Conservation (phyloP, 2,888 invertebrate genomes). For the Caenorhabditis plicata region DNA sequence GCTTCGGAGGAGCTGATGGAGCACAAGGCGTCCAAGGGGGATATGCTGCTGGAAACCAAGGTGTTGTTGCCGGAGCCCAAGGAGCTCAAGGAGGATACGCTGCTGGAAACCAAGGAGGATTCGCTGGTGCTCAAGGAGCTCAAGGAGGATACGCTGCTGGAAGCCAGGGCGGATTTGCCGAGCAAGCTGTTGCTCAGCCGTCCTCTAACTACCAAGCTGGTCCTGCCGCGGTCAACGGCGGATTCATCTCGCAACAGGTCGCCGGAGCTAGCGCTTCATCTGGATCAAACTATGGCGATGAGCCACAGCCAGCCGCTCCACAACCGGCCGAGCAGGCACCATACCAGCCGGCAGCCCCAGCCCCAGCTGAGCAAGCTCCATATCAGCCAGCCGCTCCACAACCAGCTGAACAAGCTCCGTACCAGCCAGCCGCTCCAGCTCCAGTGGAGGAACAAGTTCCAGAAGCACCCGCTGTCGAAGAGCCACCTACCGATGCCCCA, state of each 20-base stretch:
- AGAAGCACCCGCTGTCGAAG: not conserved
- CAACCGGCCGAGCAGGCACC: constrained; percentile 13
- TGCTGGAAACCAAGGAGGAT: constrained; percentile 14
- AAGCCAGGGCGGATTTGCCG: constrained; percentile 12
- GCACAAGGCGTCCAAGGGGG: constrained; percentile 14
- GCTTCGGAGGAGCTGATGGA: constrained; percentile 7
- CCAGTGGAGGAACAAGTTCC: not conserved
- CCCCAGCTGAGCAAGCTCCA: constrained; percentile 26
- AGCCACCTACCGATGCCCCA: not conserved
- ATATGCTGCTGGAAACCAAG: constrained; percentile 13
- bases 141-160: constrained; percentile 15
- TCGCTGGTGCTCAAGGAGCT: constrained; percentile 12
- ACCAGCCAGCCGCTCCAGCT: constrained; percentile 11
- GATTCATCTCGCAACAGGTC: constrained; percentile 21
- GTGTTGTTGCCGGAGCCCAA: constrained; percentile 5
- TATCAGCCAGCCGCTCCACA: constrained; percentile 14
- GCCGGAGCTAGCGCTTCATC: constrained; percentile 17
- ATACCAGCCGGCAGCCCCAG: constrained; percentile 21
- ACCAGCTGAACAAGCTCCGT: constrained; percentile 11
- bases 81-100: constrained; percentile 2
- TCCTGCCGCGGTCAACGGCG: constrained; percentile 27
- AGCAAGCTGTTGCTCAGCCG: constrained; percentile 11
- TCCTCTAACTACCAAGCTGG: constrained; percentile 33
- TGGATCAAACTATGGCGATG: constrained; percentile 17
- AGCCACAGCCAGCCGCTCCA: constrained; percentile 12